A percentile compares a stretch with the other conserved stretches of the same genome.
Conservation (phyloP, 1,140 invertebrate species). For the Drosophila kikkawai region DNA sequence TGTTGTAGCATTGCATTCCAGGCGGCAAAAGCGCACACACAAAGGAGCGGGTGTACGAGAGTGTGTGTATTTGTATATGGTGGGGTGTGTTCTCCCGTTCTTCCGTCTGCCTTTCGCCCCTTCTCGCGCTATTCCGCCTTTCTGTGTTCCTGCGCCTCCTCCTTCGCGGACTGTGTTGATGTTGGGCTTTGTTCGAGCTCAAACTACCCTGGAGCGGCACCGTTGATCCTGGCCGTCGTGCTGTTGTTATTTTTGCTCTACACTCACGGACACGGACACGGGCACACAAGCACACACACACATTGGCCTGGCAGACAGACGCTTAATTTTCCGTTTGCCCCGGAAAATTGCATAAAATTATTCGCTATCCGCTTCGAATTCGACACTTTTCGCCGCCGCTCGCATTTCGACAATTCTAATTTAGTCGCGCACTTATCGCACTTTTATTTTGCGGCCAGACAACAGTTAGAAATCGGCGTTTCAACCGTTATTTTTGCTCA, state of each 20-base stretch:
- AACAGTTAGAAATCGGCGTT: conserved; percentile 57
- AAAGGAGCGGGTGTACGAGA: conserved; percentile 42
- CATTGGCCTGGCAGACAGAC: conserved; percentile 52
- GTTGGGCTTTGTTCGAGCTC: conserved; percentile 67
- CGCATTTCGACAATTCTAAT: conserved; percentile 26
- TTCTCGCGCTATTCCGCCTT: conserved; percentile 1
- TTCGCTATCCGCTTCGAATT: conserved; percentile 47
- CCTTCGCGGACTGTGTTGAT: conserved; percentile 33
- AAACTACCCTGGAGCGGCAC: conserved; percentile 73
- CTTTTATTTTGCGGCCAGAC: conserved; percentile 45
- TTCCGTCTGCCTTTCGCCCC: conserved; percentile 22
- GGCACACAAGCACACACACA: conserved; percentile 37
- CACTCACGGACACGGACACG: conserved; percentile 49
- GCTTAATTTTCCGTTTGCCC: conserved; percentile 45
- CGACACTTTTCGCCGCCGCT: conserved; percentile 40
- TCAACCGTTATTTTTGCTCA: conserved; percentile 48
- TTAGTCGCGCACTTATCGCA: conserved; percentile 30
- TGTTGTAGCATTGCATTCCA: conserved; percentile 58
- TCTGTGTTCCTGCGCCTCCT: conserved; percentile 35
- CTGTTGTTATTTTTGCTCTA: conserved; percentile 68
- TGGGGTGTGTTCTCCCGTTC: conserved; percentile 49
- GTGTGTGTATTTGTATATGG: conserved; percentile 21
- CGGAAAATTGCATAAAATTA: conserved; percentile 63
- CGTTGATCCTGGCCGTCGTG: conserved; percentile 59
- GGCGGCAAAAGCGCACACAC: conserved; percentile 54